phyloP scores from a whole-genome alignment of 2,888 invertebrate genomes.

The Cotesia congregata region DNA sequence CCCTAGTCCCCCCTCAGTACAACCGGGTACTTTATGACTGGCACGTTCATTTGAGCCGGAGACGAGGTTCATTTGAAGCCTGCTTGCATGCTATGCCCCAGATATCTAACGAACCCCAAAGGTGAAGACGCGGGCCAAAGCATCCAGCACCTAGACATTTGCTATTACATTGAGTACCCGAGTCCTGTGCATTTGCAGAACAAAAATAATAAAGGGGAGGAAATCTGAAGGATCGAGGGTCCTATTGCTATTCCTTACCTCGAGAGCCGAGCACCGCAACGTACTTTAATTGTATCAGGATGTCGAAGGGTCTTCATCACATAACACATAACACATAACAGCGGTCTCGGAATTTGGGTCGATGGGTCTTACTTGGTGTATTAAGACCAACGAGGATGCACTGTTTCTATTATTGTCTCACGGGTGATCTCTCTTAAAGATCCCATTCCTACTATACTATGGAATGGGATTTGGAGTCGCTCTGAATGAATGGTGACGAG shows the following conservation, averaged over 20 bases:
- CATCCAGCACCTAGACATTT: neutral
- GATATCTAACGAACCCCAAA: slow-evolving; percentile 54
- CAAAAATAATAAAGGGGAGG: slow-evolving; percentile 39
- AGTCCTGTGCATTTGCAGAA: neutral
- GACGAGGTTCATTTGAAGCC: slow-evolving; percentile 43
- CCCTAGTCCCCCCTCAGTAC: slow-evolving; percentile 22
- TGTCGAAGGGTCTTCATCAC: slow-evolving; percentile 50
- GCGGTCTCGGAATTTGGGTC: slow-evolving; percentile 58
- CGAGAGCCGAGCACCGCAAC: slow-evolving; percentile 59
- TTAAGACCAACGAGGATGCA: slow-evolving; percentile 52
- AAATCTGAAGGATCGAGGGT: neutral
- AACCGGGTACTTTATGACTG: slow-evolving; percentile 34
- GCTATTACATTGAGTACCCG: neutral
- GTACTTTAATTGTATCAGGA: slow-evolving; percentile 67
- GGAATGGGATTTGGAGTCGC: neutral
- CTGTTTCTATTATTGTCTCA: slow-evolving; percentile 70
- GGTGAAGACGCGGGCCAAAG: neutral
- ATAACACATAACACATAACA: slow-evolving; percentile 39
- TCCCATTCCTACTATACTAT: neutral
- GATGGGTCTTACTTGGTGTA: slow-evolving; percentile 27
- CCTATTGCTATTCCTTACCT: neutral
- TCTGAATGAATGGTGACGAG: slow-evolving; percentile 11
- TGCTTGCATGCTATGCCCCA: slow-evolving; percentile 45
- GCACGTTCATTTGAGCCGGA: slow-evolving; percentile 7
- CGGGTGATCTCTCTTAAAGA: slow-evolving; percentile 51